Evolutionary conservation across 2,888 invertebrate species (phyloP).

Genomic region (Carabus problematicus): DNA sequence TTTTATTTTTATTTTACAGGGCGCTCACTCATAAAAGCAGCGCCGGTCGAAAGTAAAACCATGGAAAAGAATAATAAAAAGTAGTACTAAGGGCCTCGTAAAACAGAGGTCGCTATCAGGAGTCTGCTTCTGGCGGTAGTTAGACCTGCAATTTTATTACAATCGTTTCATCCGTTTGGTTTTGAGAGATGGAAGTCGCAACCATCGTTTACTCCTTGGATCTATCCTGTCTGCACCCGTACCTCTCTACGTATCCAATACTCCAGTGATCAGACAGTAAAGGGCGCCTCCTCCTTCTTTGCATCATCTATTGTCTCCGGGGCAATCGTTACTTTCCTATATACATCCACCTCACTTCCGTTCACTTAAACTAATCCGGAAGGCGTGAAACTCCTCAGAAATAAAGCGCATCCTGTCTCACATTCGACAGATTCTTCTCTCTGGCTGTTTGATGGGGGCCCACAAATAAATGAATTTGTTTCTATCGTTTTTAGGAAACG

Average conservation of each 20-base stretch:
- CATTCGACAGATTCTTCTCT: neutral
- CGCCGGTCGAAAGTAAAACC: slow-evolving; percentile 52
- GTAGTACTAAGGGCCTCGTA: slow-evolving; percentile 53
- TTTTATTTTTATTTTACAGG: slow-evolving; percentile 51
- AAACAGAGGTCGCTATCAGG: slow-evolving; percentile 52
- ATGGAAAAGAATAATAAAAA: slow-evolving; percentile 55
- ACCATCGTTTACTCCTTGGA: slow-evolving; percentile 18
- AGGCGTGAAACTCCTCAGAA: slow-evolving; percentile 31
- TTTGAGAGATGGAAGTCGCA: slow-evolving; percentile 44
- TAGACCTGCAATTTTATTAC: slow-evolving; percentile 53
- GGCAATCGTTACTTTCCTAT: slow-evolving; percentile 38
- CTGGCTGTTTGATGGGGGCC: too few relatives aligned
- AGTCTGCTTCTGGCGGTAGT: slow-evolving; percentile 47
- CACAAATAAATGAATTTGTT: too few relatives aligned
- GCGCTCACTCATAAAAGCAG: slow-evolving; percentile 50
- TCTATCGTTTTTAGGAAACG: too few relatives aligned
- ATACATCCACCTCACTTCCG: slow-evolving; percentile 25
- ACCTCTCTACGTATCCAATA: slow-evolving; percentile 20
- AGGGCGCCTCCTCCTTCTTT: neutral
- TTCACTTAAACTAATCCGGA: slow-evolving; percentile 36
- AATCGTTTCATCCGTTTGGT: slow-evolving; percentile 49
- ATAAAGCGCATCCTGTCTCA: slow-evolving; percentile 18
- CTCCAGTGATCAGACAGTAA: slow-evolving; percentile 1
- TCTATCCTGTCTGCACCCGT: slow-evolving; percentile 7
- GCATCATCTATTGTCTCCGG: slow-evolving; percentile 28